Evolutionary conservation across 1,140 invertebrate species (phyloP).

Genomic region (Formica selysi): DNA sequence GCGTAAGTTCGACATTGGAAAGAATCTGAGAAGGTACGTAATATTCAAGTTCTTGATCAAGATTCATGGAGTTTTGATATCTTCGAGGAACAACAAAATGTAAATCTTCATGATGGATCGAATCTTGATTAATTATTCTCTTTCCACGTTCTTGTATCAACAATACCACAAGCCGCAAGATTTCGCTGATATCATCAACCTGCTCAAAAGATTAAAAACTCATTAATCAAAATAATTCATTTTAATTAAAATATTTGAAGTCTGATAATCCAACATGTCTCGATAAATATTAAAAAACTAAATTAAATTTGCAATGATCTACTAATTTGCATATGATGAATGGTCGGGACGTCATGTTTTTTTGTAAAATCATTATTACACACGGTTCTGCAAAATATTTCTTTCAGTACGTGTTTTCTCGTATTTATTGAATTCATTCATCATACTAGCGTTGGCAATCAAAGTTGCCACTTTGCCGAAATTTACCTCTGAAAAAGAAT

Average conservation of each 20-base stretch:
- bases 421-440: background rate
- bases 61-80: background rate
- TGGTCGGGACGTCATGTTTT: background rate
- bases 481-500: conserved; percentile 30
- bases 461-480: background rate
- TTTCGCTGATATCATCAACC: background rate
- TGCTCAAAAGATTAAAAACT: background rate
- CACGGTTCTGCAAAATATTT: background rate
- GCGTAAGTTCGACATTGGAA: background rate
- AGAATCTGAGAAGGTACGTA: background rate
- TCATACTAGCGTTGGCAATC: background rate
- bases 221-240: no score
- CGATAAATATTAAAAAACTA: background rate
- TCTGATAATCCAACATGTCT: background rate
- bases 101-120: background rate
- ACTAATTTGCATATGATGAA: background rate
- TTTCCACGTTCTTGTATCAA: background rate
- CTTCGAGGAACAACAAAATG: background rate
- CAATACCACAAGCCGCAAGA: background rate
- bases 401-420: background rate
- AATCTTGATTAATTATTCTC: background rate
- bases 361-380: background rate
- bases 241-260: background rate
- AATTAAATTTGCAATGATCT: background rate
- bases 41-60: background rate